Conservation (phyloP, 2,888 invertebrate genomes). For the Andrena hattorfiana region DNA sequence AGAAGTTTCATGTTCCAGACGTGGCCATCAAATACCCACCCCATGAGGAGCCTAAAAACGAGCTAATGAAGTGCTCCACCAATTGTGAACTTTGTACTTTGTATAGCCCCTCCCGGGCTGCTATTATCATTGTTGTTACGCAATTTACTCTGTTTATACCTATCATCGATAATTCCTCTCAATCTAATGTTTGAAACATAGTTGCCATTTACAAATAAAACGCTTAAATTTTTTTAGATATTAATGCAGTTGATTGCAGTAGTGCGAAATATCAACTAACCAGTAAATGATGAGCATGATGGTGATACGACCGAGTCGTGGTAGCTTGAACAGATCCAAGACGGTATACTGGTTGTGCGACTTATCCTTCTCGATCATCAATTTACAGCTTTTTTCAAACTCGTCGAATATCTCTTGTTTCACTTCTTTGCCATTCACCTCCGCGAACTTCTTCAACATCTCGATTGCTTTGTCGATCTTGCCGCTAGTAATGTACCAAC, state of each 20-base stretch:
- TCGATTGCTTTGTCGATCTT: slow-evolving; percentile 91
- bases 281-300: slow-evolving; percentile 92
- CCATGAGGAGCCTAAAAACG: slow-evolving; percentile 90
- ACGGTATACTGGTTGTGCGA: slow-evolving; percentile 91
- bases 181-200: background rate
- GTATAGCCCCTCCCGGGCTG: too few relatives aligned
- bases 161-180: too few relatives aligned
- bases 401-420: slow-evolving; percentile 91
- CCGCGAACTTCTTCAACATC: slow-evolving; percentile 93
- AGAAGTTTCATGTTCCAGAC: slow-evolving; percentile 94
- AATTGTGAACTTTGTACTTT: background rate
- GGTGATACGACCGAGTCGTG: slow-evolving; percentile 91
- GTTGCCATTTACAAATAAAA: background rate
- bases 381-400: slow-evolving; percentile 90
- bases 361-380: slow-evolving; percentile 89
- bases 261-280: slow-evolving; percentile 81
- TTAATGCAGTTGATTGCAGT: background rate
- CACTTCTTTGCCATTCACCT: slow-evolving; percentile 91
- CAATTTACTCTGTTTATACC: background rate
- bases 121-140: background rate
- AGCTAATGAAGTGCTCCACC: background rate
- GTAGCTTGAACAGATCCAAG: slow-evolving; percentile 92
- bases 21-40: slow-evolving; percentile 94
- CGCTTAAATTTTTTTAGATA: too few relatives aligned
- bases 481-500: slow-evolving; percentile 95